Evolutionary conservation across 2,888 invertebrate species (phyloP).

Genomic region (Melanchra persicariae): DNA sequence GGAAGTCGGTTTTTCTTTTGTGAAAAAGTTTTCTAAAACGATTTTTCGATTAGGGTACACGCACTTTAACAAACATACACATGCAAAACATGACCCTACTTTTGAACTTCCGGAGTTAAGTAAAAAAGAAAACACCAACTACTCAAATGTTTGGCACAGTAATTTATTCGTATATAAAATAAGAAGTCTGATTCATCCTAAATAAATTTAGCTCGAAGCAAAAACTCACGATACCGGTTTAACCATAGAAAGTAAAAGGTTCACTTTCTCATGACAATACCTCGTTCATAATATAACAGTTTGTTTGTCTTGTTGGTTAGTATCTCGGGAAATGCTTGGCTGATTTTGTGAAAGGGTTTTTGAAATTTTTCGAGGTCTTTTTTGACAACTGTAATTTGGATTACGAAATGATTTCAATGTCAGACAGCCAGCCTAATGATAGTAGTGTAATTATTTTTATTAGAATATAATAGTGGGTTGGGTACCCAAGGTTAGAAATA

Average conservation of each 20-base stretch:
- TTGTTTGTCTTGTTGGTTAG: conserved; percentile 41
- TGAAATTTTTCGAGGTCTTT: conserved; percentile 24
- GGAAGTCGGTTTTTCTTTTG: too few species aligned
- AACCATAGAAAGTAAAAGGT: conserved; percentile 44
- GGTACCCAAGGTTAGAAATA: not conserved
- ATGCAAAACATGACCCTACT: conserved; percentile 6
- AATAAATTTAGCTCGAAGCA: conserved; percentile 48
- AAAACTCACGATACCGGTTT: conserved; percentile 43
- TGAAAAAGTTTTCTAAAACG: too few species aligned
- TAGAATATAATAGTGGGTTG: conserved; percentile 1
- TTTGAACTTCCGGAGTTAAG: conserved; percentile 2
- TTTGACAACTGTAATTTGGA: conserved; percentile 9
- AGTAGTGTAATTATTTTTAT: not conserved
- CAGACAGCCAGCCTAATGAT: not conserved
- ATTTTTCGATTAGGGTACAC: too few species aligned
- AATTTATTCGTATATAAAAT: conserved; percentile 29
- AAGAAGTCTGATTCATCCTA: conserved; percentile 43
- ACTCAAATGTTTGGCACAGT: conserved; percentile 7
- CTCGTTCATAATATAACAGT: conserved; percentile 26
- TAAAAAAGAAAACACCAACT: conserved; percentile 31
- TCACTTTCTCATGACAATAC: conserved; percentile 43
- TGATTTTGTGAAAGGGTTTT: conserved; percentile 27
- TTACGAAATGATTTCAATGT: conserved; percentile 15
- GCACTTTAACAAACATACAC: too few species aligned
- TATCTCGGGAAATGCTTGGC: conserved; percentile 16